Conservation (phyloP, 2,888 invertebrate genomes). For the Notodonta dromedarius region DNA sequence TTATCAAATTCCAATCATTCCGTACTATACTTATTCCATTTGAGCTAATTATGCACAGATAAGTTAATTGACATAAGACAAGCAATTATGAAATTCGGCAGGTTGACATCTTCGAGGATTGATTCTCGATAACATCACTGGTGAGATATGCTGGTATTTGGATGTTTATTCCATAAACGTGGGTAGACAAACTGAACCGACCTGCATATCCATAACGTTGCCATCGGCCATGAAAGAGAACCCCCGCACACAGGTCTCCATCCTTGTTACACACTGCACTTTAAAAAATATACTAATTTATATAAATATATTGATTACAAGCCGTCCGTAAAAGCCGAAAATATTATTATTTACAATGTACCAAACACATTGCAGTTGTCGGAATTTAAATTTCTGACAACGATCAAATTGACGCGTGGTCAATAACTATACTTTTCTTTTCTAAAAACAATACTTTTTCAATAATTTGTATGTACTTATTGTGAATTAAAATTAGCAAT, state of each 20-base stretch:
- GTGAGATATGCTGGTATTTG: too few species aligned
- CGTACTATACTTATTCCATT: neutral
- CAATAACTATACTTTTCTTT: neutral
- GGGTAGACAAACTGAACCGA: constrained; percentile 25
- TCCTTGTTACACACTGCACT: constrained; percentile 12
- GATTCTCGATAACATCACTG: neutral
- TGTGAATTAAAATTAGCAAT: neutral
- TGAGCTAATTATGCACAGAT: neutral
- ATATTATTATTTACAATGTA: constrained; percentile 14
- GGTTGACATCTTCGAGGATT: neutral
- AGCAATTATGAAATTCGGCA: too few species aligned
- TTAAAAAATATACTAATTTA: neutral
- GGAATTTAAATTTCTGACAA: neutral
- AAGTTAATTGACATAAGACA: neutral
- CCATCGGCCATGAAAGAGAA: constrained; percentile 70
- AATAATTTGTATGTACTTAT: neutral
- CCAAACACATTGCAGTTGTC: constrained; percentile 14
- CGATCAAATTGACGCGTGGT: neutral
- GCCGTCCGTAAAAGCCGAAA: constrained; percentile 1
- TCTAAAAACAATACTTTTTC: neutral
- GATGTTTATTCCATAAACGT: neutral
- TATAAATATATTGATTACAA: neutral
- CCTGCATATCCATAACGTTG: constrained; percentile 56
- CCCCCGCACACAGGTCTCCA: constrained; percentile 65
- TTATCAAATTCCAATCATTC: neutral